These are phyloP conservation scores for Drosophila hamatofila DNA, from an alignment of 2,888 invertebrate genomes.

Conservation along the genomic window DNA sequence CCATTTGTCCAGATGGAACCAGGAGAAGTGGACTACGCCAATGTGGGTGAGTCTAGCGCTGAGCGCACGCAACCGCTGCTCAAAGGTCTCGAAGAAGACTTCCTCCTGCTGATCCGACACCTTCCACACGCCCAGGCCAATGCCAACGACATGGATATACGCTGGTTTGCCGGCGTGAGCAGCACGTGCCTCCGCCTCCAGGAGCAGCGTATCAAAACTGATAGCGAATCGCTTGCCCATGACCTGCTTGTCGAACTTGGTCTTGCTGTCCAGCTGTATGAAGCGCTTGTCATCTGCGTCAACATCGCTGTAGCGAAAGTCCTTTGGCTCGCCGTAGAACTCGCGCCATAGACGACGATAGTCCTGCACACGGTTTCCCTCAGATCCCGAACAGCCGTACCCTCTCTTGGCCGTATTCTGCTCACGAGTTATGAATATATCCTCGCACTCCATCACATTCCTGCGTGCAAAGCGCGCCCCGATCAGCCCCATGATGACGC, in stretches of 20 bases:
- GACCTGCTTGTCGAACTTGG: constrained; percentile 78
- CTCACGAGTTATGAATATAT: constrained; percentile 85
- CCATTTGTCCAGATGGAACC: constrained; percentile 77
- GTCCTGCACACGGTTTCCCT: constrained; percentile 38
- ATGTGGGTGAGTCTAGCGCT: constrained; percentile 42
- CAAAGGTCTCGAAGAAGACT: constrained; percentile 88
- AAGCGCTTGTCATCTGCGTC: constrained; percentile 42
- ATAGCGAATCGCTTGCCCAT: constrained; percentile 86
- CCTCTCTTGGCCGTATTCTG: constrained; percentile 86
- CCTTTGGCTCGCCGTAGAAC: constrained; percentile 72
- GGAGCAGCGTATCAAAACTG: constrained; percentile 87
- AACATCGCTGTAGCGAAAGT: constrained; percentile 66
- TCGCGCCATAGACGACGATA: constrained; percentile 77
- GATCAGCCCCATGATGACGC: constrained; percentile 86
- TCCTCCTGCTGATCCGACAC: constrained; percentile 87
- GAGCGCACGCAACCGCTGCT: constrained; percentile 86
- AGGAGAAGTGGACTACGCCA: constrained; percentile 64
- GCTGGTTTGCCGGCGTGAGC: constrained; percentile 86
- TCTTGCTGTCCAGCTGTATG: constrained; percentile 30
- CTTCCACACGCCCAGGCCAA: constrained; percentile 89
- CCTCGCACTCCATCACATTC: constrained; percentile 86
- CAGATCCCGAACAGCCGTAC: constrained; percentile 69
- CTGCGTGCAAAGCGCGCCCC: constrained; percentile 85
- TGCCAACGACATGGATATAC: constrained; percentile 89
- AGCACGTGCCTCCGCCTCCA: constrained; percentile 88